Percentiles rank a stretch among this genome's conserved stretches.
phyloP scores from a whole-genome alignment of 2,113 vertebrate genomes.

The Taxidea taxus region DNA sequence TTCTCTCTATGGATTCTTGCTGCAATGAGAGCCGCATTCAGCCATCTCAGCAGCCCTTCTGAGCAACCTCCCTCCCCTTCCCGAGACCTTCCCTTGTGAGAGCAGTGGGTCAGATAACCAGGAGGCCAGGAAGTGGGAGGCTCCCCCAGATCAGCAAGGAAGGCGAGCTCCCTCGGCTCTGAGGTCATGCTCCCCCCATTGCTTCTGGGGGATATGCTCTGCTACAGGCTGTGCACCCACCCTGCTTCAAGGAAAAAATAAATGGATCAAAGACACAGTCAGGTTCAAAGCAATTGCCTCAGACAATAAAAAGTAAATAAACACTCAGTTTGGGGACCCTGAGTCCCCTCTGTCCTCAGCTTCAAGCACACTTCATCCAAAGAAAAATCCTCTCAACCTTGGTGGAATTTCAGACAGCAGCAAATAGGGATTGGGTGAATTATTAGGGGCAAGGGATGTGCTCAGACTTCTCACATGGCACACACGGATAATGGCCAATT shows the following conservation, averaged over 20 bases:
- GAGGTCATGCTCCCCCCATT: neutral
- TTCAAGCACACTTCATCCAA: neutral
- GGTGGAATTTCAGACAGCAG: neutral
- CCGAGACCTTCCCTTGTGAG: fast-evolving
- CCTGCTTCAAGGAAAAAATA: neutral
- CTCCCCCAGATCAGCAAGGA: neutral
- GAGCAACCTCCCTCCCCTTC: neutral
- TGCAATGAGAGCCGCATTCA: neutral
- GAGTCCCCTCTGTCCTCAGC: neutral
- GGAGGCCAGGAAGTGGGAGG: neutral
- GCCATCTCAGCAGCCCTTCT: neutral
- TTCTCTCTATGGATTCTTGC: neutral
- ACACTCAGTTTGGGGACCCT: fast-evolving
- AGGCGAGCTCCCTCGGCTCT: neutral
- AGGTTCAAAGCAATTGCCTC: neutral
- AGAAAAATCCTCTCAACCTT: neutral
- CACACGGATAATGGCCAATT: fast-evolving
- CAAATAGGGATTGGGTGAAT: neutral
- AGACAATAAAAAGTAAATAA: neutral
- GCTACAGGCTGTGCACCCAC: neutral
- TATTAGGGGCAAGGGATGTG: neutral
- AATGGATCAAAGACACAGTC: neutral
- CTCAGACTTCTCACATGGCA: neutral
- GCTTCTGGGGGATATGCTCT: neutral
- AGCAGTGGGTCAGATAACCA: neutral